Evolutionary conservation across 2,797 vertebrate species (phyloP).

Genomic region (Aphelocoma californica): DNA sequence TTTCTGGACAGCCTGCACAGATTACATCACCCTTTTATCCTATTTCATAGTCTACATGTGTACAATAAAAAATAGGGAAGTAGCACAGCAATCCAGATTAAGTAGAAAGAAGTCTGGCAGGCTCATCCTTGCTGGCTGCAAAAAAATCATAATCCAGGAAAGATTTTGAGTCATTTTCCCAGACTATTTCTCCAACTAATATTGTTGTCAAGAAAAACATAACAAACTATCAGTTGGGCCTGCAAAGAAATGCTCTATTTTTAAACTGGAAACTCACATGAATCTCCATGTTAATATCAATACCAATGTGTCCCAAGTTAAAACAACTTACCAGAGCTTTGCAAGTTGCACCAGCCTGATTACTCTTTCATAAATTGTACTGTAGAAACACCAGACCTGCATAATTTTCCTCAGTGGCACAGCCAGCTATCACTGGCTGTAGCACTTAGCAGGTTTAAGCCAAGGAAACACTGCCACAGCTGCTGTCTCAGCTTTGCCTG

Average conservation of each 20-base stretch:
- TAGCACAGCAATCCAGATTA: not conserved
- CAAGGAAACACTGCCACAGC: not conserved
- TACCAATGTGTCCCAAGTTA: not conserved
- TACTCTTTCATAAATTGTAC: not conserved
- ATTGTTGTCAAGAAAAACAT: not conserved
- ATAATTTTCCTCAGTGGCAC: not conserved
- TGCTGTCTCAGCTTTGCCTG: not conserved
- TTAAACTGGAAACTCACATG: not conserved
- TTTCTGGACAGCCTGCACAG: not conserved
- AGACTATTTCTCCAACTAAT: not conserved
- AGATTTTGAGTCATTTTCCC: not conserved
- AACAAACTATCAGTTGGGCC: not conserved
- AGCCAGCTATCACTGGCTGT: not conserved
- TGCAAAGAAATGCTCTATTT: not conserved
- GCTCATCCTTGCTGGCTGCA: not conserved
- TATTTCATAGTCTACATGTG: not conserved
- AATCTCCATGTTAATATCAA: not conserved
- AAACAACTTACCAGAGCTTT: not conserved
- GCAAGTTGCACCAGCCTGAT: not conserved
- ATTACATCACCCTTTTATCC: not conserved
- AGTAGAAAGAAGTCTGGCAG: not conserved
- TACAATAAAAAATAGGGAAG: conserved; percentile 1
- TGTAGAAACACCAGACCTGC: not conserved
- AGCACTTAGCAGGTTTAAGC: not conserved
- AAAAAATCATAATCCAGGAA: not conserved